Conservation (phyloP, 2,888 invertebrate species). For the Caenorhabditis sp. region DNA sequence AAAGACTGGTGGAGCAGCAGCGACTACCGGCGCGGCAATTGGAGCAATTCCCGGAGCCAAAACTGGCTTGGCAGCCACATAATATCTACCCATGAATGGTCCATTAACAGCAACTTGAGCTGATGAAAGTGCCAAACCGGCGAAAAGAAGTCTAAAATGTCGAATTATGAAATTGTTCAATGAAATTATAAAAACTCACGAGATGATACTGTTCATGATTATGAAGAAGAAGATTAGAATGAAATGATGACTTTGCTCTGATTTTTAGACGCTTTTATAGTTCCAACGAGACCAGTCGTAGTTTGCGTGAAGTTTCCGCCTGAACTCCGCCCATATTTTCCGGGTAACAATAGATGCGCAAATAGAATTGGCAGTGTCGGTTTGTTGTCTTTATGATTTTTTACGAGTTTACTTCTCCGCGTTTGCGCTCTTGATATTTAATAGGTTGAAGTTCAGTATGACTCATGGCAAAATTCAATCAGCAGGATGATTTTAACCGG, state of each 20-base stretch:
- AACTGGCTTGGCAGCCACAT: constrained; percentile 50
- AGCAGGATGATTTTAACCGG: too few relatives aligned
- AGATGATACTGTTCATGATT: constrained; percentile 40
- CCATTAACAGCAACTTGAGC: constrained; percentile 51
- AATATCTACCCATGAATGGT: constrained; percentile 53
- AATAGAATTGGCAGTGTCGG: constrained; percentile 12
- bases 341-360: constrained; percentile 6
- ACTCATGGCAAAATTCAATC: too few relatives aligned
- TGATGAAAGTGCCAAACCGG: constrained; percentile 43
- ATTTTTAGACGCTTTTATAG: constrained; percentile 1
- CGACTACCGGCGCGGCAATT: constrained; percentile 19
- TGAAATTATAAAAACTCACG: constrained; percentile 24
- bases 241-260: constrained; percentile 36
- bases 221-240: constrained; percentile 2
- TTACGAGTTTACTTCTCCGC: neutral
- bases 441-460: neutral
- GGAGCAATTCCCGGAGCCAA: constrained; percentile 42
- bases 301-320: constrained; percentile 5
- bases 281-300: neutral
- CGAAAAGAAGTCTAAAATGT: constrained; percentile 38
- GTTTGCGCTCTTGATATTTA: neutral
- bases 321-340: constrained; percentile 12
- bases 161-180: neutral
- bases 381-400: neutral
- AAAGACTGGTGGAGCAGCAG: constrained; percentile 22